phyloP scores from a whole-genome alignment of 2,888 invertebrate genomes.

The Bhutanitis thaidina region DNA sequence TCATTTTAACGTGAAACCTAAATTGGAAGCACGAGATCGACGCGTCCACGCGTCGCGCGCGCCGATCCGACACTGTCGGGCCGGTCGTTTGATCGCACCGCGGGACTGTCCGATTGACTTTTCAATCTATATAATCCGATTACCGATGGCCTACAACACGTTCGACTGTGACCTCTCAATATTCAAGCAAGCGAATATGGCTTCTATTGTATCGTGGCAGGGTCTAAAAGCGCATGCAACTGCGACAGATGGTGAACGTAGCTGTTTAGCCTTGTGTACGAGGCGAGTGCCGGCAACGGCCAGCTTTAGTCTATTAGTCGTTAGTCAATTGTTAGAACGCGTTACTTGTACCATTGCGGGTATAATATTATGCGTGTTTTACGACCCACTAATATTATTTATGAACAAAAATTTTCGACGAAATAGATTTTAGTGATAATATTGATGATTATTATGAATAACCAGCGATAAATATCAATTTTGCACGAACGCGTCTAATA shows the following conservation, averaged over 20 bases:
- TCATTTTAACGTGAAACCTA: slow-evolving; percentile 6
- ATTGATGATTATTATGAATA: slow-evolving; percentile 7
- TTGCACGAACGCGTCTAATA: slow-evolving; percentile 2
- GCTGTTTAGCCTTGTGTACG: slow-evolving; percentile 23
- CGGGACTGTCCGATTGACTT: slow-evolving; percentile 73
- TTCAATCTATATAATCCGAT: slow-evolving; percentile 73
- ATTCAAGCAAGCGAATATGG: slow-evolving; percentile 17
- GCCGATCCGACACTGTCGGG: slow-evolving; percentile 54
- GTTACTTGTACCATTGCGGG: slow-evolving; percentile 9
- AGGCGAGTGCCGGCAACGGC: slow-evolving; percentile 39
- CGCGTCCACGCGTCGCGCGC: slow-evolving; percentile 20
- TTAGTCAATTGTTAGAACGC: slow-evolving; percentile 31
- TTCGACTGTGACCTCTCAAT: slow-evolving; percentile 18
- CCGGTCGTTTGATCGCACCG: slow-evolving; percentile 64
- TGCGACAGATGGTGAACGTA: background rate
- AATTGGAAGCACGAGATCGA: slow-evolving; percentile 11
- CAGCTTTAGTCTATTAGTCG: slow-evolving; percentile 39
- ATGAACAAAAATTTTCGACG: slow-evolving; percentile 1
- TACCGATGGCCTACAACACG: slow-evolving; percentile 44
- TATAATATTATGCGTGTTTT: slow-evolving; percentile 15
- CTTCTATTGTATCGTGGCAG: slow-evolving; percentile 16
- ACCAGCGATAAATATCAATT: slow-evolving; percentile 12
- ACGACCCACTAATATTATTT: slow-evolving; percentile 15
- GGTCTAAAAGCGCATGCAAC: slow-evolving; percentile 15
- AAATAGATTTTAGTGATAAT: slow-evolving; percentile 12